These are phyloP conservation scores for Hemiprocne comata DNA, from an alignment of 2,113 vertebrate genomes.

Conservation along the genomic window DNA sequence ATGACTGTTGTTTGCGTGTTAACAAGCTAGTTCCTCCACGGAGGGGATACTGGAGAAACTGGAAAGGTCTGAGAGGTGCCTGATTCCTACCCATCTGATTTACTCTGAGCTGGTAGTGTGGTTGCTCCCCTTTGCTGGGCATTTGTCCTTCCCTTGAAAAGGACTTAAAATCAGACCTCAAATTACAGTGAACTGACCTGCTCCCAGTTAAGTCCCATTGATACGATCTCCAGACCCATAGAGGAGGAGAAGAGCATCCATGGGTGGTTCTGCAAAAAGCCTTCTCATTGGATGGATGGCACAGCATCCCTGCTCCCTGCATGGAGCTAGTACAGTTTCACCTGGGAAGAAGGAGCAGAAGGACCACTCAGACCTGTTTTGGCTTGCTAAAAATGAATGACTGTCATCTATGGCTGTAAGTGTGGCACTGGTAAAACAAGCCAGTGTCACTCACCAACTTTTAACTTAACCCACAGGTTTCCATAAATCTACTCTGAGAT, in stretches of 20 bases:
- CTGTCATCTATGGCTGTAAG: not conserved
- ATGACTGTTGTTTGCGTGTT: rapidly evolving
- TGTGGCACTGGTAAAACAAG: not conserved
- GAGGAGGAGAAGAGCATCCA: not conserved
- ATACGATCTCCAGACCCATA: rapidly evolving
- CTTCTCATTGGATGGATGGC: not conserved
- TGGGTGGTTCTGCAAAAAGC: not conserved
- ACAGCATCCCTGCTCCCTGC: not conserved
- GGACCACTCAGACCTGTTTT: not conserved
- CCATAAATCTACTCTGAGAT: not conserved
- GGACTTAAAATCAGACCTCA: not conserved
- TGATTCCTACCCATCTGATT: rapidly evolving
- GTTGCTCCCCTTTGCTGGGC: not conserved
- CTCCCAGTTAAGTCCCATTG: not conserved
- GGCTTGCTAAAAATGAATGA: not conserved
- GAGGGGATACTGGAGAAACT: not conserved
- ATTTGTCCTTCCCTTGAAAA: not conserved
- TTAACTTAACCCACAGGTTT: not conserved
- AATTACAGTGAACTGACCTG: not conserved
- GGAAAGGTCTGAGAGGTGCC: not conserved
- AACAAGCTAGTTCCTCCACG: not conserved
- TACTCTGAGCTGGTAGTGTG: not conserved
- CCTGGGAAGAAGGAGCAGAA: not conserved
- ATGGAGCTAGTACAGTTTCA: rapidly evolving
- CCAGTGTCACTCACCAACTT: not conserved